Base-by-base conservation (phyloP, 30 jellyfish, hydroid and myxozoan genomes). In the Aurelia sp. region DNA sequence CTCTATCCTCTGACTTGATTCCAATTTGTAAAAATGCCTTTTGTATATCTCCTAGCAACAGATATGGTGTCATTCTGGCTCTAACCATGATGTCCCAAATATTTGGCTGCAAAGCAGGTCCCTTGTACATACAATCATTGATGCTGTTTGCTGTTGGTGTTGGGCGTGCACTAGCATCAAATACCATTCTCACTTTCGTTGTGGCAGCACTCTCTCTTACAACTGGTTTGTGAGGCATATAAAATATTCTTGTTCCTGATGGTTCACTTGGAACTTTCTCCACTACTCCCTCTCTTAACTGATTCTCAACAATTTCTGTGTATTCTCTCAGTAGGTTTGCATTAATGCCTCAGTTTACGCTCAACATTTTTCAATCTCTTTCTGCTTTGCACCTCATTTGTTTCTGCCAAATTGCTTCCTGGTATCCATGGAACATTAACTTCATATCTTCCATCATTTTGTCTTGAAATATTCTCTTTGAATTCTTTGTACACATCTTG, bases 341-440 rank as follows among this genome's bases (percentile, higher is more conserved):
- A 53, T 68, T 63, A 19, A 19, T 35, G 35, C 50, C 78, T 82
- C 40, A 75, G 40, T 72, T 41, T 87, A 30, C 87, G 61, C 85
- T 70, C 90, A 4, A 87, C 83, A 74, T 71, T 87, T 63, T 57
- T 59, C 65, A 78, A 58, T 53, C 96, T 68, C 63, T 41, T 51
- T 68, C 85, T 62, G 73, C 95, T 86, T 76, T 86, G 95, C 35
- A 69, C 64, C 70, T 74, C 85, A 75, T 86, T 66, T 73, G 78
- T 52, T 76, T 86, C 95, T 76, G 88, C 48, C 72, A 76, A 52
- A 16, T 48, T 66, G 75, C 89, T 68, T 72, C 91, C 96, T 33
- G 89, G 86, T 76, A 87, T 72, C 91, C 91, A 87, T 24, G 90
- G 96, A 40, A 87, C 81, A 27, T 70, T 77, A 33, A 68, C 85